These are phyloP conservation scores for Limenitis camilla DNA, from an alignment of 2,888 invertebrate species.

Conservation along the genomic window DNA sequence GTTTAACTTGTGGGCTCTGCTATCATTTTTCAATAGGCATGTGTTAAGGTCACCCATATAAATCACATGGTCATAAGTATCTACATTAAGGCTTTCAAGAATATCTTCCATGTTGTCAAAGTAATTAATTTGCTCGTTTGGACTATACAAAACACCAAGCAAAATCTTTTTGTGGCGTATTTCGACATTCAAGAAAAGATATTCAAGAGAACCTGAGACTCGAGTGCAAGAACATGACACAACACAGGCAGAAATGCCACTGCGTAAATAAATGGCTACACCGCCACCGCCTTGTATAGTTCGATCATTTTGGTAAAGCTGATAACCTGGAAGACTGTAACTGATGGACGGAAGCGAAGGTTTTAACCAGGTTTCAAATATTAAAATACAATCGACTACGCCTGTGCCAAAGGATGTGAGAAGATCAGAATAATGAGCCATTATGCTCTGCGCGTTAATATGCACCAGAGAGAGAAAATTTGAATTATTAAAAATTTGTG, in stretches of 20 bases:
- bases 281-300: background rate
- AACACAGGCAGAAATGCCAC: background rate
- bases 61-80: conserved; percentile 7
- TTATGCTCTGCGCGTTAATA: conserved; percentile 1
- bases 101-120: conserved; percentile 6
- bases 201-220: background rate
- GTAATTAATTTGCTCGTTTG: conserved; percentile 4
- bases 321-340: background rate
- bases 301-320: background rate
- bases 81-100: background rate
- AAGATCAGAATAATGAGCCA: background rate
- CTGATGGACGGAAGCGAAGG: background rate
- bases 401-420: background rate
- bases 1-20: background rate
- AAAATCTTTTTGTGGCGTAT: conserved; percentile 2
- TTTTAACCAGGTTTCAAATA: background rate
- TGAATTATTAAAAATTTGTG: background rate
- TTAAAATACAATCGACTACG: background rate
- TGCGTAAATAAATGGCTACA: conserved; percentile 1
- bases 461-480: background rate
- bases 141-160: background rate
- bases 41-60: conserved; percentile 5
- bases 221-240: background rate
- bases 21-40: conserved; percentile 6
- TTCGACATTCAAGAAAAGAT: conserved; percentile 1